Evolutionary conservation across 2,113 vertebrate species (phyloP).

Genomic region (Mormyrus lacerda): DNA sequence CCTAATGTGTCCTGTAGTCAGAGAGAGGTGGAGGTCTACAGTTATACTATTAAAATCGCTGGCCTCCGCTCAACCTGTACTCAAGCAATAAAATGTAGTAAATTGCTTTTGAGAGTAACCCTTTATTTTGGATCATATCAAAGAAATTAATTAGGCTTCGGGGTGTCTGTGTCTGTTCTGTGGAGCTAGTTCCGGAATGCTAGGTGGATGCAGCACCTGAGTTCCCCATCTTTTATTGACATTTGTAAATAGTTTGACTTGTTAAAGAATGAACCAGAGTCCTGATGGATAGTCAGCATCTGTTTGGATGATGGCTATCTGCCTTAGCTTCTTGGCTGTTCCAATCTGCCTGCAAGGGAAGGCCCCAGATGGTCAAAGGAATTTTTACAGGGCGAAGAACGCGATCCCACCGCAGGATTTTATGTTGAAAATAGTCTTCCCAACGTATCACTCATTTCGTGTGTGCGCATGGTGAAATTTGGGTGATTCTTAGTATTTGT

Average conservation of each 20-base stretch:
- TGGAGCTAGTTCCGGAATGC: neutral
- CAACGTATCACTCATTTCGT: neutral
- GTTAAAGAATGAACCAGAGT: neutral
- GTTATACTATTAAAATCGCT: neutral
- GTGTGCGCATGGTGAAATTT: neutral
- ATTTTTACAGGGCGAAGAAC: neutral
- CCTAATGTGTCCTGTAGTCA: neutral
- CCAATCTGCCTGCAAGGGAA: neutral
- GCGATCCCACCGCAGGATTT: neutral
- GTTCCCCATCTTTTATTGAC: neutral
- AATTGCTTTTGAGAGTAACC: neutral
- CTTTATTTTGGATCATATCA: neutral
- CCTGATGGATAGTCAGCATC: neutral
- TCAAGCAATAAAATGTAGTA: neutral
- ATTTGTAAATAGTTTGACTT: neutral
- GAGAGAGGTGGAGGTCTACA: neutral
- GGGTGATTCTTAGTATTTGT: neutral
- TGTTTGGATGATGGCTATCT: neutral
- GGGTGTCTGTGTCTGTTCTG: neutral
- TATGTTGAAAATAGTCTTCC: neutral
- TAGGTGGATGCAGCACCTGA: neutral
- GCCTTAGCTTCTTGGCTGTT: neutral
- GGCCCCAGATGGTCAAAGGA: neutral
- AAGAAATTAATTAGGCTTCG: neutral
- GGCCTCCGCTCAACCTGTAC: neutral